Evolutionary conservation across 2,113 vertebrate genomes (phyloP), one percentile per base, ranked within the genome.

Genomic region (Silurus glanis): DNA sequence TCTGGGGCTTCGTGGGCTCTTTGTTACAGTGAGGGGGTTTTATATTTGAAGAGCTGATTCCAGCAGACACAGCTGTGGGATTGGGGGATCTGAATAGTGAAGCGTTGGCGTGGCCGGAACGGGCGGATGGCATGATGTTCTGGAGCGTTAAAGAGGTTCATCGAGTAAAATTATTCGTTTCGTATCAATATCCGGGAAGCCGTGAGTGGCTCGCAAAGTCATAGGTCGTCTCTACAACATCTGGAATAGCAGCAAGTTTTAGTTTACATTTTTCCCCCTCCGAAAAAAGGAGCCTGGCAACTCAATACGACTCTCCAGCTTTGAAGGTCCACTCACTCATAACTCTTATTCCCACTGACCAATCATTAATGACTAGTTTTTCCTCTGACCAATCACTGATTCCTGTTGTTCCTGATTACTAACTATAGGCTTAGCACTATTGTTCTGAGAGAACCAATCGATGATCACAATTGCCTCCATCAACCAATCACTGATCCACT

Each of bases 31-130:
- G 19, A 37, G 84, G 28, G 55, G 79, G 66, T n/a, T 64, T 56
- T 25, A 61, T 61, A 37, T 80, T 80, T 64, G 53, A 64, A 66
- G 61, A 9, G 51, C 5, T 80, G 84, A 80, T 85, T 80, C 75
- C 6, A 56, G 75, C 28, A 47, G 64, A 67, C 75, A 47, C 51
- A 45, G 74, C 74, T n/a, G 45, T 67, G 49, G 25, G 6, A 45
- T 69, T 47, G 9, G 66, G 71, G 23, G 28, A 64, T 64, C 37
- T 64, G 58, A 76, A 51, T 25, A 47, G 16, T 28, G 9, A 78
- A 67, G 37, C 61, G 0, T 12, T 69, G 64, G 82, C 21, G 3
- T 9, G 3, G 13, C 47, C 28, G 62, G 9, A 21, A 6, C 25
- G 45, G 23, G 19, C 13, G 59, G 80, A 16, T n/a, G 1, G 12